A percentile compares a stretch with the other conserved stretches of the same genome.
Evolutionary conservation across 2,888 invertebrate species (phyloP).

Genomic region (Drosophila acutilabella): DNA sequence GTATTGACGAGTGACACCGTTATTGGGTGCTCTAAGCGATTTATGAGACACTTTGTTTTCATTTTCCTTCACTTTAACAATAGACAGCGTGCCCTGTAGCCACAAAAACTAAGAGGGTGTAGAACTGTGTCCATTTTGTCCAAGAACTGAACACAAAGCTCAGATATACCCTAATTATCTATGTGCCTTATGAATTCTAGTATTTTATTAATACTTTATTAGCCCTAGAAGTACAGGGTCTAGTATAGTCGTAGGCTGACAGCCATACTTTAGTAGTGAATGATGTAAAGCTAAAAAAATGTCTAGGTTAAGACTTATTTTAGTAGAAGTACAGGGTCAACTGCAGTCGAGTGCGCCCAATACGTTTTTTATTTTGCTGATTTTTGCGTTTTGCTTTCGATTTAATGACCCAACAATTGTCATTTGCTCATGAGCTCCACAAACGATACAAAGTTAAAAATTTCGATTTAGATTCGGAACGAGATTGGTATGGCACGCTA

Average conservation of each 20-base stretch:
- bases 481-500: conserved; percentile 21
- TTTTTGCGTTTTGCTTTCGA: conserved; percentile 28
- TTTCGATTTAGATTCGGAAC: background rate
- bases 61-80: background rate
- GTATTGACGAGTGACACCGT: conserved; percentile 6
- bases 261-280: too few species aligned
- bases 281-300: too few species aligned
- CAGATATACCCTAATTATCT: too few species aligned
- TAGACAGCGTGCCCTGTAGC: background rate
- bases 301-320: too few species aligned
- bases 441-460: conserved; percentile 1
- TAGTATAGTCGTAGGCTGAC: too few species aligned
- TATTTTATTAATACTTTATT: too few species aligned
- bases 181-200: too few species aligned
- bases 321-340: background rate
- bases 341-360: background rate
- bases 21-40: conserved; percentile 34
- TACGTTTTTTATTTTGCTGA: conserved; percentile 9
- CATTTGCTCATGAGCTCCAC: conserved; percentile 14
- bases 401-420: conserved; percentile 24
- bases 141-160: too few species aligned
- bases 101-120: background rate
- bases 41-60: conserved; percentile 18
- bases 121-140: too few species aligned
- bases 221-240: too few species aligned